Conservation (phyloP, 2,797 vertebrate genomes). For the Mormyrops boulengeri region DNA sequence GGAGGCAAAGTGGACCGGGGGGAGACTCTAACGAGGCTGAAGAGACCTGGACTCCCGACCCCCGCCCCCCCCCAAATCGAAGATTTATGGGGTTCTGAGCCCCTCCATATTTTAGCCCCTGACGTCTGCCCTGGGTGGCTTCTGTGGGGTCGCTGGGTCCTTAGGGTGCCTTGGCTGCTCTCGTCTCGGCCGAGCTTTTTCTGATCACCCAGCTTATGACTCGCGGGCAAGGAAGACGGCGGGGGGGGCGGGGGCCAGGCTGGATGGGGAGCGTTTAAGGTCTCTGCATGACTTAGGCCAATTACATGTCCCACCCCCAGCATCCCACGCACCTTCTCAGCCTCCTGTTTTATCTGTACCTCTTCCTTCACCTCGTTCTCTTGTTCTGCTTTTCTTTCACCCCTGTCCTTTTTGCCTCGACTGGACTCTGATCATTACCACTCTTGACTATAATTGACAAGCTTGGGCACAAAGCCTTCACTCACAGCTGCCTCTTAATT, state of each 20-base stretch:
- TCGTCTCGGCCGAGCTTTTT: background rate
- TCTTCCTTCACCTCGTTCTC: conserved; percentile 39
- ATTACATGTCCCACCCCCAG: conserved; percentile 28
- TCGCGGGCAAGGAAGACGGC: background rate
- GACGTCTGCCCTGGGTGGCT: conserved; percentile 62
- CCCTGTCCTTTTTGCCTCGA: background rate
- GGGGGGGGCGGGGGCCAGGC: background rate
- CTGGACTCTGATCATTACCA: conserved; percentile 30
- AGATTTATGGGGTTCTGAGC: conserved; percentile 68
- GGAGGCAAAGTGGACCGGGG: conserved; percentile 62
- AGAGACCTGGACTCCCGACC: conserved; percentile 46
- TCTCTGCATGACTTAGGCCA: conserved; percentile 1
- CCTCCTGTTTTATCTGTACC: background rate
- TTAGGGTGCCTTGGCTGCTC: background rate
- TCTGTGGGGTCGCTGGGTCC: conserved; percentile 65
- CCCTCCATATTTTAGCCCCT: conserved; percentile 67
- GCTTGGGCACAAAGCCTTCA: conserved; percentile 58
- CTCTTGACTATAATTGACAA: conserved; percentile 65
- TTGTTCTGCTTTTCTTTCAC: background rate
- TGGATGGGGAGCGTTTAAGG: background rate
- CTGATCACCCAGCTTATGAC: background rate
- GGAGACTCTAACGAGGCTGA: conserved; percentile 65
- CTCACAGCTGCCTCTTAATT: conserved; percentile 69
- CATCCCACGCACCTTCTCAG: conserved; percentile 26
- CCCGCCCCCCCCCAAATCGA: conserved; percentile 52